Percentiles rank a stretch among this genome's conserved stretches.
Evolutionary conservation across 2,888 invertebrate species (phyloP).

Genomic region (Tuta absoluta): DNA sequence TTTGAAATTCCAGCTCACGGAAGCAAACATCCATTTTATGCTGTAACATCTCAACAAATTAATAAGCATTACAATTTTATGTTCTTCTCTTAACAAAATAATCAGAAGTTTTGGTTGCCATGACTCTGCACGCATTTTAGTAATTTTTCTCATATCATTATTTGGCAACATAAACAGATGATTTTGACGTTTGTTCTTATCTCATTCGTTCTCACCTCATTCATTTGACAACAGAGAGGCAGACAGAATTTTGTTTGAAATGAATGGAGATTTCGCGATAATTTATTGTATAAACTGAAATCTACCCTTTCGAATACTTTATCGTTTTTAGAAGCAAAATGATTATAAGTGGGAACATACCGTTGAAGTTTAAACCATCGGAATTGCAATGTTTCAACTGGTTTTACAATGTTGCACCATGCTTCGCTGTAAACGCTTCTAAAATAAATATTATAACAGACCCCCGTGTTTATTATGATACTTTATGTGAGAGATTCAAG

Average conservation of each 20-base stretch:
- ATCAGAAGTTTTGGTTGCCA: no score
- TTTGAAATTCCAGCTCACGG: no score
- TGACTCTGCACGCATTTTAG: not conserved
- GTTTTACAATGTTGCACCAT: constrained; percentile 83
- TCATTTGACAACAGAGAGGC: not conserved
- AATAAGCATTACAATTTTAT: no score
- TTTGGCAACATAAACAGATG: constrained; percentile 11
- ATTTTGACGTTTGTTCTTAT: constrained; percentile 19
- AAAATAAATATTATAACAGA: constrained; percentile 88
- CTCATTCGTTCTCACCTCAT: no score
- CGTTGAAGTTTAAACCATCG: constrained; percentile 62
- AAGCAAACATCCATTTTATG: no score
- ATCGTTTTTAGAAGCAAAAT: constrained; percentile 36
- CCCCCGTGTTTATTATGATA: constrained; percentile 89
- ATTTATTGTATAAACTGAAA: not conserved
- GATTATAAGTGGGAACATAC: constrained; percentile 57
- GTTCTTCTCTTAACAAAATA: no score
- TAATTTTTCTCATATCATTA: not conserved
- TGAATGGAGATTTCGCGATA: not conserved
- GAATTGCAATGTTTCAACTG: constrained; percentile 82
- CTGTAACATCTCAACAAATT: no score
- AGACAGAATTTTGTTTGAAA: not conserved
- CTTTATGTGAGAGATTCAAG: constrained; percentile 84
- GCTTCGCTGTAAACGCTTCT: constrained; percentile 84
- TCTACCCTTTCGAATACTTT: not conserved